These are phyloP conservation scores for Coptotermes formosanus DNA, from an alignment of 1,140 invertebrate species.

Conservation along the genomic window DNA sequence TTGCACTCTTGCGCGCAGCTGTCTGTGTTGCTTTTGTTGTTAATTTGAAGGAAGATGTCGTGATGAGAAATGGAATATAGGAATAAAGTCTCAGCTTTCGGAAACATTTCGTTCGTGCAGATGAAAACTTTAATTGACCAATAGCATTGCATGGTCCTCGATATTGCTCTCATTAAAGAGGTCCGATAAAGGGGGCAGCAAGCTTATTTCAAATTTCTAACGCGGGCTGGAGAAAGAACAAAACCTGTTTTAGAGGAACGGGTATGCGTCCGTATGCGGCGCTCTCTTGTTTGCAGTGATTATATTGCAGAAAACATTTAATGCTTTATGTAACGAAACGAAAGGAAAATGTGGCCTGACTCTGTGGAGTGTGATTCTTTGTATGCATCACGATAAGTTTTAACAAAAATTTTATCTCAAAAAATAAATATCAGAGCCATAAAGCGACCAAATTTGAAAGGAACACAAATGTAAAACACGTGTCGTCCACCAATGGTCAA, in stretches of 20 bases:
- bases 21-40: no score
- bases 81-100: neutral
- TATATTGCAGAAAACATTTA: neutral
- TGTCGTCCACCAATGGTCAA: no score
- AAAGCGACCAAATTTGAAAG: no score
- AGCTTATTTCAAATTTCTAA: neutral
- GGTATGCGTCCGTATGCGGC: neutral
- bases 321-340: neutral
- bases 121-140: neutral
- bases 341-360: no score
- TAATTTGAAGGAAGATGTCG: neutral
- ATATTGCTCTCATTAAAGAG: neutral
- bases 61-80: neutral
- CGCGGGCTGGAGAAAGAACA: neutral
- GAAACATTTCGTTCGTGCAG: neutral
- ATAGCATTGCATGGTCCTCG: neutral
- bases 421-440: no score
- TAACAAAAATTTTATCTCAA: no score
- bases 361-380: no score
- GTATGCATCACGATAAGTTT: no score
- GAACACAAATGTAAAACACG: no score
- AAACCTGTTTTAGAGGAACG: neutral
- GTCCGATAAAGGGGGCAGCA: neutral
- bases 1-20: no score
- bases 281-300: neutral